These are phyloP conservation scores for Plecturocebus donacophilus DNA, from an alignment of 2,113 vertebrate species.

Conservation along the genomic window DNA sequence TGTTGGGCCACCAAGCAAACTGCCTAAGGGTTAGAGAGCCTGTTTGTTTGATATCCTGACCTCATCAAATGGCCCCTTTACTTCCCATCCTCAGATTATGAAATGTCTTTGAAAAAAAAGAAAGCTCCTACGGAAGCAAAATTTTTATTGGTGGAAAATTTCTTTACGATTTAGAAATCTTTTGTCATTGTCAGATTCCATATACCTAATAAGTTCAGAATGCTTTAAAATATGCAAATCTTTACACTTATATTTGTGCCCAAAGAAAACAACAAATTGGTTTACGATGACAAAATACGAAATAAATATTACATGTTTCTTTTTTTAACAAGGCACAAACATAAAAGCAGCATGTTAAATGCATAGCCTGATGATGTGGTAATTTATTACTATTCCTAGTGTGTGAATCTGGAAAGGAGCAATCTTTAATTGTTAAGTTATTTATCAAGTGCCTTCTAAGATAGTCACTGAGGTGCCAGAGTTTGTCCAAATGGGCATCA, in stretches of 20 bases:
- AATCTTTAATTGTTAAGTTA: not conserved
- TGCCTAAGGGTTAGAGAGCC: not conserved
- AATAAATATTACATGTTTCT: not conserved
- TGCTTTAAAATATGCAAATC: not conserved
- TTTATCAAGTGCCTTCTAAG: not conserved
- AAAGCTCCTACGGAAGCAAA: not conserved
- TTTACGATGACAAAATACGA: not conserved
- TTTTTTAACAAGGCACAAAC: not conserved
- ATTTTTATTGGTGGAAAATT: constrained; percentile 22
- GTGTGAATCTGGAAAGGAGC: not conserved
- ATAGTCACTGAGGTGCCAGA: not conserved
- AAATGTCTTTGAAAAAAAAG: constrained; percentile 21
- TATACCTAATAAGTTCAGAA: not conserved
- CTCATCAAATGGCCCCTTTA: not conserved
- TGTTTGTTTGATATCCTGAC: constrained; percentile 2
- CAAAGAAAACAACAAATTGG: not conserved
- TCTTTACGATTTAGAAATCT: constrained; percentile 24
- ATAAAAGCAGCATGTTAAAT: not conserved
- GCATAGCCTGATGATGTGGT: not conserved
- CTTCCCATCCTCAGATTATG: constrained; percentile 11
- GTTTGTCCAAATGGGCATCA: not conserved
- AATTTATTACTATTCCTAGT: not conserved
- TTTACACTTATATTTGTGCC: not conserved
- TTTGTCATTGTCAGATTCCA: not conserved
- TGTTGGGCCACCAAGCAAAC: not conserved